Percentiles rank a stretch among this genome's conserved stretches.
Conservation (phyloP, 2,888 invertebrate genomes). For the Spodoptera littoralis region DNA sequence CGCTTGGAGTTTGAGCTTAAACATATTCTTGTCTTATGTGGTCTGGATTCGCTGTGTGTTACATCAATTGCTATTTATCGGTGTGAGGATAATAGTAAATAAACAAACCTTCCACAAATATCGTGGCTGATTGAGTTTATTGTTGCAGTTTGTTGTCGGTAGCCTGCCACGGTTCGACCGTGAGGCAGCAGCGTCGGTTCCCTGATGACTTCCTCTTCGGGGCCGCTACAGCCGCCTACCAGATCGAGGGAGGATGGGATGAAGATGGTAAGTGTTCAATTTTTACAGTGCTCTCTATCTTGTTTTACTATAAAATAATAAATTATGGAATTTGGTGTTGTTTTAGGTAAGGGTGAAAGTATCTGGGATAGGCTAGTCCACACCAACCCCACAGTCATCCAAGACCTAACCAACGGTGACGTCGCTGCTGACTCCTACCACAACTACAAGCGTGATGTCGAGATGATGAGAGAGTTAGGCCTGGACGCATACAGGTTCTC, state of each 20-base stretch:
- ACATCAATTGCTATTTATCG: too few relatives aligned
- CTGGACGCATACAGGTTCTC: conserved; percentile 87
- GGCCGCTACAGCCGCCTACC: conserved; percentile 70
- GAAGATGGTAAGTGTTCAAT: conserved; percentile 59
- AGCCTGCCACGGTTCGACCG: conserved; percentile 28
- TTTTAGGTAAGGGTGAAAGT: conserved; percentile 66
- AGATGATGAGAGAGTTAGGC: conserved; percentile 78
- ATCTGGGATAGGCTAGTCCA: conserved; percentile 72
- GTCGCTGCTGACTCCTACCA: conserved; percentile 89
- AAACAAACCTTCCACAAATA: too few relatives aligned
- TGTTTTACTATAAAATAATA: too few relatives aligned
- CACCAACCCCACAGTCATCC: conserved; percentile 59
- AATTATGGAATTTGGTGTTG: neutral
- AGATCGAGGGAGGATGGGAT: conserved; percentile 72
- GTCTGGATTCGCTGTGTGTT: too few relatives aligned
- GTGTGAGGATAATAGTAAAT: too few relatives aligned
- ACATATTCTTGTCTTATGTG: too few relatives aligned
- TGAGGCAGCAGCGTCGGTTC: conserved; percentile 58
- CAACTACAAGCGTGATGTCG: conserved; percentile 87
- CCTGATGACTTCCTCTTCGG: conserved; percentile 72
- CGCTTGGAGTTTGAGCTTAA: too few relatives aligned
- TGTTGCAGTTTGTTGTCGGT: conserved; percentile 41
- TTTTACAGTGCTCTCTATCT: too few relatives aligned
- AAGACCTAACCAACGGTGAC: conserved; percentile 84
- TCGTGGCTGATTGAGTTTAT: neutral